Percentiles rank a stretch among this genome's conserved stretches.
Conservation (phyloP, 2,797 vertebrate genomes). For the Sebastes minor region DNA sequence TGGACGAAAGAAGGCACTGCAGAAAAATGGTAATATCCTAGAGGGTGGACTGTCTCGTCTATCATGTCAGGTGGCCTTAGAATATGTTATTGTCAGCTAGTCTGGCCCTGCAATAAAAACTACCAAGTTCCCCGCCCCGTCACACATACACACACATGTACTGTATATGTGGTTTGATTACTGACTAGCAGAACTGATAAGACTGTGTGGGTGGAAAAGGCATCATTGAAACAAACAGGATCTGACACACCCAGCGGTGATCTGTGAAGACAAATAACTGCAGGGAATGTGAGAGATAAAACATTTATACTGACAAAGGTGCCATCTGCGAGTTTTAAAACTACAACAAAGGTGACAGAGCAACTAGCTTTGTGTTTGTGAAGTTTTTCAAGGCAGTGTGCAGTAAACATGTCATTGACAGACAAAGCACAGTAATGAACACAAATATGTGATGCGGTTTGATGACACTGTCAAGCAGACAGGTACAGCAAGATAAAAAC, state of each 20-base stretch:
- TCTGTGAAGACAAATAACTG: constrained; percentile 6
- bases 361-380: background rate
- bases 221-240: constrained; percentile 1
- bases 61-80: constrained; percentile 66
- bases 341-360: background rate
- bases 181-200: constrained; percentile 23
- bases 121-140: background rate
- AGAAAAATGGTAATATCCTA: constrained; percentile 70
- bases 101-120: constrained; percentile 27
- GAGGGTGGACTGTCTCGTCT: constrained; percentile 59
- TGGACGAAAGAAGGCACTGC: constrained; percentile 41
- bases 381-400: background rate
- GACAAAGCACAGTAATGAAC: background rate
- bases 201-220: constrained; percentile 17
- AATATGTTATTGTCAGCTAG: constrained; percentile 54
- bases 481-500: background rate
- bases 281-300: background rate
- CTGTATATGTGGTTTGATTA: constrained; percentile 28
- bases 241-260: background rate
- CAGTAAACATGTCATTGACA: background rate
- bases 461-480: background rate
- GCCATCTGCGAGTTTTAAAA: background rate
- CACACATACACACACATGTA: background rate
- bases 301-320: background rate
- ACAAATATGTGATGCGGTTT: background rate